Conservation (phyloP, 2,797 vertebrate species). For the Corythornis leucogaster region DNA sequence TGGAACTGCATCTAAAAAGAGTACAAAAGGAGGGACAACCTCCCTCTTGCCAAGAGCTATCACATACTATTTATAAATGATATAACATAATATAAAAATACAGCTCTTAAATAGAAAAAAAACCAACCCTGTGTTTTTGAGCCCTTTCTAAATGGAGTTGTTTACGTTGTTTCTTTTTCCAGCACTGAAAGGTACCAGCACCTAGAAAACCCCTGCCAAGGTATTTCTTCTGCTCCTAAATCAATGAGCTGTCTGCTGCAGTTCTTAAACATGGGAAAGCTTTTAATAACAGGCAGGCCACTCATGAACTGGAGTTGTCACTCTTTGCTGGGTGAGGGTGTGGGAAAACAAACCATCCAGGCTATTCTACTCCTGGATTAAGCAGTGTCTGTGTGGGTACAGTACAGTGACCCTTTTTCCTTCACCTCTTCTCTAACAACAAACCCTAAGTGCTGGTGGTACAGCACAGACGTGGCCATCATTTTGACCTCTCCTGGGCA, state of each 20-base stretch:
- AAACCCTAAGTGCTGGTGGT: neutral
- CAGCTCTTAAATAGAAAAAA: neutral
- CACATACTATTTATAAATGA: neutral
- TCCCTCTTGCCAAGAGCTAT: neutral
- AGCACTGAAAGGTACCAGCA: neutral
- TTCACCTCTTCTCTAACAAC: neutral
- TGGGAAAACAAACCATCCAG: neutral
- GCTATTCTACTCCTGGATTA: neutral
- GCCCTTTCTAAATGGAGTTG: neutral
- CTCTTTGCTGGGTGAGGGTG: accelerated
- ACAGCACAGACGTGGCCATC: accelerated
- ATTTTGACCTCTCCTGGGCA: neutral
- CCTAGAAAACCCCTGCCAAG: neutral
- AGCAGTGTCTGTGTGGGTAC: neutral
- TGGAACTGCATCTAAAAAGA: neutral
- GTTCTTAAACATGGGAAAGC: neutral
- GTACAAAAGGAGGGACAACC: neutral
- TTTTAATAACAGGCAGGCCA: neutral
- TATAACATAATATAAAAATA: neutral
- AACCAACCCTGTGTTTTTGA: neutral
- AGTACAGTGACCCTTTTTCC: neutral
- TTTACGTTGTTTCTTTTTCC: neutral
- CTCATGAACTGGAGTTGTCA: neutral
- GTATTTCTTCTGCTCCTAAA: neutral
- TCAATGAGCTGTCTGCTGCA: accelerated